Evolutionary conservation across 2,113 vertebrate species (phyloP).

Genomic region (Glaucidium brasilianum): DNA sequence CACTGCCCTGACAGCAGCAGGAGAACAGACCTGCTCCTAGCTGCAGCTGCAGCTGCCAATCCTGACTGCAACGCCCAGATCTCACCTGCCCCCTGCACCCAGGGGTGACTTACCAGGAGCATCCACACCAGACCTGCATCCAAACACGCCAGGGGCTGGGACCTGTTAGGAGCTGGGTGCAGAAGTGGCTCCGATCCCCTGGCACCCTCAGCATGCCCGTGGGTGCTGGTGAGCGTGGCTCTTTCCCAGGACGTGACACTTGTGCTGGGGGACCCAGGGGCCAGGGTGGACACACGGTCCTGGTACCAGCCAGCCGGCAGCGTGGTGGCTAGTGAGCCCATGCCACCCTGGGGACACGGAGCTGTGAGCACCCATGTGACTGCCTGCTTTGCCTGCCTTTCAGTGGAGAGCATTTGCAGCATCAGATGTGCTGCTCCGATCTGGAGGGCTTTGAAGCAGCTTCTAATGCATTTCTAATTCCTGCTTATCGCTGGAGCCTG

Average conservation of each 20-base stretch:
- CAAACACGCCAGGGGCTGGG: neutral
- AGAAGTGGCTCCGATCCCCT: neutral
- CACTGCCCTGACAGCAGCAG: neutral
- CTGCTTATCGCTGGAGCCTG: conserved; percentile 47
- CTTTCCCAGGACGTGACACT: neutral
- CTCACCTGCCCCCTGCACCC: neutral
- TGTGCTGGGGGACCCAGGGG: rapidly evolving
- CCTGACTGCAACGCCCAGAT: neutral
- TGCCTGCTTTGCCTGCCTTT: neutral
- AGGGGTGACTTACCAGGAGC: neutral
- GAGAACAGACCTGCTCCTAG: neutral
- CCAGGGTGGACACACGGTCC: rapidly evolving
- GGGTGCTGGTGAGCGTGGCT: rapidly evolving
- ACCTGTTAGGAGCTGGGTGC: neutral
- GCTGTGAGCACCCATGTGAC: neutral
- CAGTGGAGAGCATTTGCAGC: neutral
- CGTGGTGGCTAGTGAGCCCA: rapidly evolving
- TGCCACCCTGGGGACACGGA: neutral
- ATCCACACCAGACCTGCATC: neutral
- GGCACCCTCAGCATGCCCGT: neutral
- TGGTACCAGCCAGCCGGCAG: neutral
- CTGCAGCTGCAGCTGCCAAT: neutral
- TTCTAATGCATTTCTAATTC: conserved; percentile 65
- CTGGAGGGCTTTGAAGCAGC: conserved; percentile 7
- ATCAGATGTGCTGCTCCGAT: conserved; percentile 1